A percentile compares a stretch with the other conserved stretches of the same genome.
Conservation (phyloP, 2,113 vertebrate species). For the Ovis canadensis region DNA sequence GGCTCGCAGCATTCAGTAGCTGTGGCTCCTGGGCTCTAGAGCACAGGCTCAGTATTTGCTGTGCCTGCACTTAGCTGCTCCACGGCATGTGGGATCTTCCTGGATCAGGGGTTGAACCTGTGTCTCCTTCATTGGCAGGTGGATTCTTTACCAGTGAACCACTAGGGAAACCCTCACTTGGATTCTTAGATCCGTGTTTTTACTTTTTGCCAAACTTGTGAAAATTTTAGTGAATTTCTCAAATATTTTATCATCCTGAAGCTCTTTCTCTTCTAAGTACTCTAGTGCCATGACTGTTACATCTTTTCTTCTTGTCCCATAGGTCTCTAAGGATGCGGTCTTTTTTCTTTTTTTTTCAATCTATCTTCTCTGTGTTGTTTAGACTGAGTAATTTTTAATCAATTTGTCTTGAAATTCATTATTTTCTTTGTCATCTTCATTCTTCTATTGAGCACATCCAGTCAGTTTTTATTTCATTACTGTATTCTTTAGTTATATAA, state of each 20-base stretch:
- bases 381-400: background rate
- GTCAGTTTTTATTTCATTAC: background rate
- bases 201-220: background rate
- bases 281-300: background rate
- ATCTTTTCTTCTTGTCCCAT: background rate
- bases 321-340: background rate
- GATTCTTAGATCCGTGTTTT: background rate
- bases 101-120: background rate
- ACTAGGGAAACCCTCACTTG: background rate
- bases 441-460: background rate
- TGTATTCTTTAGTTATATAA: background rate
- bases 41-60: background rate
- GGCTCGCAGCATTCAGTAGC: background rate
- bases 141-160: background rate
- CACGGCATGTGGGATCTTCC: background rate
- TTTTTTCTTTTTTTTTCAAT: background rate
- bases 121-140: background rate
- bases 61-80: background rate
- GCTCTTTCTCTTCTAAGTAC: background rate
- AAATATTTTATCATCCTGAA: background rate
- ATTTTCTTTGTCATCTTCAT: background rate
- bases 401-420: background rate
- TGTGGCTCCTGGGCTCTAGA: background rate
- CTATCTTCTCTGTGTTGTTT: background rate
- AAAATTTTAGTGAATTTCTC: background rate